phyloP scores from a whole-genome alignment of 2,888 invertebrate species.

The Drosophila sordidapex region DNA sequence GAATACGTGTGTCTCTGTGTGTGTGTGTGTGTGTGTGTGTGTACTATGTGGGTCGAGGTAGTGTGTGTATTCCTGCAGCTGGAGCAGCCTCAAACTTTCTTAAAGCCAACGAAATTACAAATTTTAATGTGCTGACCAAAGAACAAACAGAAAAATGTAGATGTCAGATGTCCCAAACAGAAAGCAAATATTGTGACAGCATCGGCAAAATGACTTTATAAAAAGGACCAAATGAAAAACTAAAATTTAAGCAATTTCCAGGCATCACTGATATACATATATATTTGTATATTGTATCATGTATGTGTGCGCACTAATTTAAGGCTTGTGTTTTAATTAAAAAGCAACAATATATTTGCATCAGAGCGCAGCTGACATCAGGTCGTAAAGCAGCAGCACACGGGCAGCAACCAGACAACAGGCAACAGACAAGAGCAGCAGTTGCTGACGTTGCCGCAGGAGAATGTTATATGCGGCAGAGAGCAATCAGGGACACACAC shows the following conservation, averaged over 20 bases:
- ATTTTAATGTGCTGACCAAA: slow-evolving; percentile 35
- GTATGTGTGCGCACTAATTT: slow-evolving; percentile 58
- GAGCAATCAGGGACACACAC: slow-evolving; percentile 43
- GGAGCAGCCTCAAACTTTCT: slow-evolving; percentile 28
- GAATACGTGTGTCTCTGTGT: slow-evolving; percentile 14
- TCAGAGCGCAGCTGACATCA: slow-evolving; percentile 72
- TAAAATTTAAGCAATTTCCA: slow-evolving; percentile 30
- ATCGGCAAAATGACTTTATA: slow-evolving; percentile 60
- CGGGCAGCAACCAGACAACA: slow-evolving; percentile 38
- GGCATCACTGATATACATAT: slow-evolving; percentile 5
- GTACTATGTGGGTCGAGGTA: slow-evolving; percentile 38
- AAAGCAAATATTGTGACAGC: slow-evolving; percentile 58
- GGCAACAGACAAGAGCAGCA: slow-evolving; percentile 30
- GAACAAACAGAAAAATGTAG: slow-evolving; percentile 35
- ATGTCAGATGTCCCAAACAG: slow-evolving; percentile 43
- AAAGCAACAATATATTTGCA: slow-evolving; percentile 75
- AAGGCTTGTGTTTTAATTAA: slow-evolving; percentile 76
- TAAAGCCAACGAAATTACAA: slow-evolving; percentile 43
- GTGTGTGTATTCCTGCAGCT: slow-evolving; percentile 9
- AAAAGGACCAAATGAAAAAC: slow-evolving; percentile 19
- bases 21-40: slow-evolving; percentile 5
- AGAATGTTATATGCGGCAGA: slow-evolving; percentile 24
- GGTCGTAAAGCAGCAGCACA: slow-evolving; percentile 56
- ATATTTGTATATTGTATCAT: neutral
- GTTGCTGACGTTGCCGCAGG: slow-evolving; percentile 19